These are phyloP conservation scores for Sebastes itinus DNA, from an alignment of 2,797 vertebrate species.

Conservation along the genomic window DNA sequence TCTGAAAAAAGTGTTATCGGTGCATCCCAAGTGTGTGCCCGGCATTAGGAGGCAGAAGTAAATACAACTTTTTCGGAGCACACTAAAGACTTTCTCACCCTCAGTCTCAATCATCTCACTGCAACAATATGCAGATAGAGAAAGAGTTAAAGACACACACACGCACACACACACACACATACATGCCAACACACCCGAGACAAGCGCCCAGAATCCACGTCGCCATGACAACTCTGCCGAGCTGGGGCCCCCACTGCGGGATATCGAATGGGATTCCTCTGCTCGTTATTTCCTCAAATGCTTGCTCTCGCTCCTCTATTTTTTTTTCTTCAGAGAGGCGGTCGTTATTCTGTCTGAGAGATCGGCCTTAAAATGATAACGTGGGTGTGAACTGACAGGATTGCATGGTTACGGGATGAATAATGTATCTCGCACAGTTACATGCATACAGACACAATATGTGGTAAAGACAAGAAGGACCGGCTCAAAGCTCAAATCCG, in stretches of 20 bases:
- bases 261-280: slow-evolving; percentile 62
- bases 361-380: slow-evolving; percentile 3
- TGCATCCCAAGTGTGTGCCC: too few species aligned
- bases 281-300: slow-evolving; percentile 64
- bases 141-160: slow-evolving; percentile 17
- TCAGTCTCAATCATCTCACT: slow-evolving; percentile 1
- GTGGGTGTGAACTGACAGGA: slow-evolving; percentile 3
- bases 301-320: slow-evolving; percentile 13
- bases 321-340: slow-evolving; percentile 23
- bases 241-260: slow-evolving; percentile 31
- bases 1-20: too few species aligned
- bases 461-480: not conserved
- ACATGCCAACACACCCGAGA: not conserved
- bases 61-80: not conserved
- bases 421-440: slow-evolving; percentile 15
- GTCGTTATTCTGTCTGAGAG: slow-evolving; percentile 47
- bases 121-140: not conserved
- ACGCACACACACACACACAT: not conserved
- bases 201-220: slow-evolving; percentile 44
- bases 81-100: not conserved
- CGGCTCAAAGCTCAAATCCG: not conserved
- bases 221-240: slow-evolving; percentile 76
- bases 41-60: not conserved
- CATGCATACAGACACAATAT: not conserved
- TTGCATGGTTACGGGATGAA: slow-evolving; percentile 10